Base-by-base conservation (phyloP, 2,797 vertebrate species). In the Percopsis omiscomaycus region DNA sequence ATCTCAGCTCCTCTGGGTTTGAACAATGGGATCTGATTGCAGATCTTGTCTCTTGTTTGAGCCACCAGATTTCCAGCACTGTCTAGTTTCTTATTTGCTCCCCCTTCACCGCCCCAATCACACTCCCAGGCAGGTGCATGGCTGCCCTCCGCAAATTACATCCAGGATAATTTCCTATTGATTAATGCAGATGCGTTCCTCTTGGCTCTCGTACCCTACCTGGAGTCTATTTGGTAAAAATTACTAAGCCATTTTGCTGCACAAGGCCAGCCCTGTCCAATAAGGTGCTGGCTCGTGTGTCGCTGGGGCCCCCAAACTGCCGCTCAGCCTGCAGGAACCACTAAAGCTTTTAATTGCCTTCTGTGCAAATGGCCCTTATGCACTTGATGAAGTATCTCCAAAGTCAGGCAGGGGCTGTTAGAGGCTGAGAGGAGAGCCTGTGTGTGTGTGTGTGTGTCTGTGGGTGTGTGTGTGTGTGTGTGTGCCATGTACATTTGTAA, bases 291-390 rank as follows among this genome's bases (percentile, higher is more conserved):
- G 94, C 94, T 95, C 94, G 95, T 95, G 94, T 95, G 95, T 94
- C 91, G 93, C 93, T 91, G 94, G 93, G 92, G 93, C 91, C 94
- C 94, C 94, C 94, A 95, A 98, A 98, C 93, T 95, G 95, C 95
- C 95, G 93, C 90, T 94, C 93, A 94, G 95, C 94, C 94, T 93
- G 93, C 92, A 93, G 94, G 94, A 98, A 95, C 92, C 96, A 96
- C 94, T 95, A 98, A 97, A 95, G 94, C 96, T 96, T 98, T 98
- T 98, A 98, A 98, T 98, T 98, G 95, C 96, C 96, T 96, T 98
- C 96, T 98, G 96, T 98, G 95, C 95, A 94, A 95, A 95, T 95
- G 95, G 95, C 91, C 88, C 91, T 91, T 89, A 87, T 89, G 89
- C 89, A 88, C 87, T 93, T 93, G 92, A 93, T 92, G 89, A 92